These are phyloP conservation scores for Scaptodrosophila latifasciaeformis DNA, from an alignment of 2,888 invertebrate genomes.

Conservation along the genomic window DNA sequence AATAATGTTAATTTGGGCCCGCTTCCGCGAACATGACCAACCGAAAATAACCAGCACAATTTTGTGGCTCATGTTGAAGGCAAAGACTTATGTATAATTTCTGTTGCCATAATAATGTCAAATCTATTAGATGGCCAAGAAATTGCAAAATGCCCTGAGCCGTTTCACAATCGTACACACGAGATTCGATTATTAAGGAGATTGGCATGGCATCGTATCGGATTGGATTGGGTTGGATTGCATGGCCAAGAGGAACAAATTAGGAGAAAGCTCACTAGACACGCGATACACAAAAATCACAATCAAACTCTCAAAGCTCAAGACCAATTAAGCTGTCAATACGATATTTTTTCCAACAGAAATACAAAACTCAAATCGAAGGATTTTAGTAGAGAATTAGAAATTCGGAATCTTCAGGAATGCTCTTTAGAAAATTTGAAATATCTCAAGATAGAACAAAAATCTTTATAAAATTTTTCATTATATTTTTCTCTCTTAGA, in stretches of 20 bases:
- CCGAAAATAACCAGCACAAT: not conserved
- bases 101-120: not conserved
- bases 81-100: no score
- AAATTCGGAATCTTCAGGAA: no score
- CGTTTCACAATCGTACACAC: not conserved
- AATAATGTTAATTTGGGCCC: not conserved
- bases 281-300: not conserved
- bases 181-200: conserved; percentile 1
- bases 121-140: not conserved
- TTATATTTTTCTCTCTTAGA: no score
- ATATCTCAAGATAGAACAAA: no score
- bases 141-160: not conserved
- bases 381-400: no score
- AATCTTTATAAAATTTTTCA: no score
- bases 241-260: not conserved
- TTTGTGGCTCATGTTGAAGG: not conserved
- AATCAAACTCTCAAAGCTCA: no score
- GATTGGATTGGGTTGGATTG: no score
- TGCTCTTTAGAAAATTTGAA: no score
- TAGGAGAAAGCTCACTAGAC: not conserved
- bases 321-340: not conserved
- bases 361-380: no score
- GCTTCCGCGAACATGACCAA: not conserved
- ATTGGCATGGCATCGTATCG: not conserved
- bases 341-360: not conserved